Conservation (phyloP, 2,797 vertebrate genomes). For the Liparis tanakae region DNA sequence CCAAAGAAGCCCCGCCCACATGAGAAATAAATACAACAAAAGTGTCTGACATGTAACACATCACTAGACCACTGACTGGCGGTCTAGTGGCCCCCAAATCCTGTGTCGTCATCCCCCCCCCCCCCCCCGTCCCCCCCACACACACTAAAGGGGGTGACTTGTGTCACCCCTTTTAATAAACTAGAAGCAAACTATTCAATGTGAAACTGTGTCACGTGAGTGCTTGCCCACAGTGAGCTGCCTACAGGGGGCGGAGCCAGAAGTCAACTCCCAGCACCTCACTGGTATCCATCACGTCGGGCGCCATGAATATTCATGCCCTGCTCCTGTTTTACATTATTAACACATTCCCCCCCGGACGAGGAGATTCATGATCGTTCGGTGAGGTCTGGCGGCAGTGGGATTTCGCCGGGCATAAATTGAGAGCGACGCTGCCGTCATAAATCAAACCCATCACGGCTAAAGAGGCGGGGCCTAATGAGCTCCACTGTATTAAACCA, state of each 20-base stretch:
- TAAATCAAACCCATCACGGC: conserved; percentile 37
- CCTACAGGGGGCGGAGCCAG: conserved; percentile 27
- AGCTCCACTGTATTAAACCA: conserved; percentile 68
- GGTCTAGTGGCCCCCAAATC: too few species aligned
- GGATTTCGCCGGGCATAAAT: not conserved
- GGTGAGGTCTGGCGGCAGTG: conserved; percentile 10
- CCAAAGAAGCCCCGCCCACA: too few species aligned
- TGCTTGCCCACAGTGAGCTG: conserved; percentile 41
- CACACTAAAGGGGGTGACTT: too few species aligned
- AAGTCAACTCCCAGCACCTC: conserved; percentile 55
- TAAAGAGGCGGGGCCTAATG: conserved; percentile 69
- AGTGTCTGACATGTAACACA: not conserved
- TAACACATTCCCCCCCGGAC: conserved; percentile 60
- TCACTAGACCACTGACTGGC: too few species aligned
- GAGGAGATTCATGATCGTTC: conserved; percentile 63
- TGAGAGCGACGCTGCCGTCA: too few species aligned
- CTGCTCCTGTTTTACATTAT: conserved; percentile 70
- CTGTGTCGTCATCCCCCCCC: too few species aligned
- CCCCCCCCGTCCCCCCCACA: too few species aligned
- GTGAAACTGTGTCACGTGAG: conserved; percentile 18
- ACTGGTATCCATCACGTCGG: conserved; percentile 55
- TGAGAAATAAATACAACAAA: not conserved
- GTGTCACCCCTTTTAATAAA: not conserved
- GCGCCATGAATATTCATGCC: conserved; percentile 70
- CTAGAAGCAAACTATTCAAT: not conserved